Evolutionary conservation across 2,797 vertebrate species (phyloP).

Genomic region (Thamnophis elegans): DNA sequence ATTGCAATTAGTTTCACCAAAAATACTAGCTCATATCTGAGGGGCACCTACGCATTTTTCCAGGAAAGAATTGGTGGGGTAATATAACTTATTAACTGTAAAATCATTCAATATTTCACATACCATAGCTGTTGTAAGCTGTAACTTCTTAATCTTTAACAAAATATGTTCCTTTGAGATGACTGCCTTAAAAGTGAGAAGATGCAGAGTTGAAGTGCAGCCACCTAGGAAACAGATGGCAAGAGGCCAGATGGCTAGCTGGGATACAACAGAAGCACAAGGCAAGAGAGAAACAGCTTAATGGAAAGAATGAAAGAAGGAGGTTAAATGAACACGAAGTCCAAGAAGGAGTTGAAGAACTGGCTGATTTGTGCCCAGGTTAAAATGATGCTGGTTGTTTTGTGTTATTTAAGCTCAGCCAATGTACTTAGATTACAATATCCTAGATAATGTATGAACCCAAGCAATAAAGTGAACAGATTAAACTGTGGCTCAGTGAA

Average conservation of each 20-base stretch:
- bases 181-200: background rate
- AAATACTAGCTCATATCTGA: background rate
- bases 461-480: background rate
- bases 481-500: background rate
- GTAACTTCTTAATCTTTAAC: background rate
- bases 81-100: slow-evolving; percentile 11
- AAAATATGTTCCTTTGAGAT: background rate
- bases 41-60: background rate
- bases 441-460: background rate
- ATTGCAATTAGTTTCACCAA: background rate
- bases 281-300: background rate
- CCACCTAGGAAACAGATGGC: background rate
- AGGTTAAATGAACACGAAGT: background rate
- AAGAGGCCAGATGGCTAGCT: background rate
- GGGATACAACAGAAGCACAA: background rate
- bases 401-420: background rate
- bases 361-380: background rate
- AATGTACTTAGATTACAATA: background rate
- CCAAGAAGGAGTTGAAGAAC: background rate
- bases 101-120: background rate
- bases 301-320: background rate
- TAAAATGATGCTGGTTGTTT: background rate
- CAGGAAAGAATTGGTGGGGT: background rate
- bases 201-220: background rate
- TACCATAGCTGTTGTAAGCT: background rate